Base-by-base conservation (phyloP, 2,888 invertebrate genomes). In the Halictus quadricinctus region DNA sequence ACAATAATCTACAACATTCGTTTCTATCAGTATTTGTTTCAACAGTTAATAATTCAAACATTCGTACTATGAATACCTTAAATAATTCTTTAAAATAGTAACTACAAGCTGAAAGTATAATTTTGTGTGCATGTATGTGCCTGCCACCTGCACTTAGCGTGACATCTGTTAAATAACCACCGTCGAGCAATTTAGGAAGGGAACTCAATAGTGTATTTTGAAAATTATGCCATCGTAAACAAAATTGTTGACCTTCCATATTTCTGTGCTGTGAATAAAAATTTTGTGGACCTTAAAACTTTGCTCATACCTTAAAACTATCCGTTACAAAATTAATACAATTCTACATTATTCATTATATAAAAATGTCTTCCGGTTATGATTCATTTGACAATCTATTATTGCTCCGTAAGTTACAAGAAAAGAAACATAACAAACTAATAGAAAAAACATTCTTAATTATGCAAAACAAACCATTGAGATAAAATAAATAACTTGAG, bases 1-100 rank as follows among this genome's bases (percentile, higher is more conserved):
- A 46, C 15, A 70, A 64, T 43, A 25, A 21, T 48, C 25, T 25
- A 43, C 60, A 60, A 66, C 46, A 41, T 76, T 76, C 5, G 7
- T 18, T 41, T 10, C 15, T 36, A 58, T 43, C n/a, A 3, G 21
- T 69, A 13, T 43, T 43, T 41, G 21, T 15, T 43, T 77, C 18
- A 21, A 74, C 50, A 6, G 54, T 70, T 50, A 21, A 29, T 69
- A 58, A 77, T 70, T 80, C 12, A 69, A 4, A 69, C 81, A 69
- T 66, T 60, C 7, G 15, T 82, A 43, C 58, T 36, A 88, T 88
- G 48, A 84, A 85, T 95, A 97, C 97, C 96, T 97, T 97, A 95
- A 98, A 98, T 87, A 98, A 95, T 92, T 98, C 97, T 91, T 98
- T 97, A 95, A 98, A 98, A 95, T 98, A 98, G 90, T 97, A 97